Conservation (phyloP, 1,140 invertebrate species). For the Apis mellifera region DNA sequence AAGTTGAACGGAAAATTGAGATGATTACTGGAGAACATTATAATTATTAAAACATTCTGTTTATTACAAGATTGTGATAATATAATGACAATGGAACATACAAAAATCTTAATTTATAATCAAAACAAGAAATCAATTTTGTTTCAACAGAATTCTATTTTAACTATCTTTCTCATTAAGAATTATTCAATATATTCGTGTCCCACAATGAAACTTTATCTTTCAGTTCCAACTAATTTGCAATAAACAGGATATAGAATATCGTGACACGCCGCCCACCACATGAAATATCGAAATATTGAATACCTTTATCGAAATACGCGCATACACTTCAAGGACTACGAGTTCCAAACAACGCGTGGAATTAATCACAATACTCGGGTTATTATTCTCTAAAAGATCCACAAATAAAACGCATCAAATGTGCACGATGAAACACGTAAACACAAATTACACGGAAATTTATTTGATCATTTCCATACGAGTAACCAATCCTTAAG, state of each 20-base stretch:
- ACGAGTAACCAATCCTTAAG: neutral
- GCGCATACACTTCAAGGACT: slow-evolving; percentile 16
- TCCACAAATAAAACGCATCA: neutral
- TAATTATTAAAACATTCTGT: no score
- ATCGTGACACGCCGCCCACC: neutral
- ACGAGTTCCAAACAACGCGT: neutral
- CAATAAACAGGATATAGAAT: neutral
- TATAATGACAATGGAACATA: no score
- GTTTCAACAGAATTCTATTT: neutral
- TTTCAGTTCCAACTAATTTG: neutral
- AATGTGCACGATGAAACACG: neutral
- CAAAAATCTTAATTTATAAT: no score
- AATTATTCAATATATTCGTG: no score
- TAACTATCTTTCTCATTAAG: neutral
- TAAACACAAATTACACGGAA: neutral
- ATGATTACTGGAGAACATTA: no score
- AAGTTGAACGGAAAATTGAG: no score
- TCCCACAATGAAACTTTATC: neutral
- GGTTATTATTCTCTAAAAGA: neutral
- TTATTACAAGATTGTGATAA: no score
- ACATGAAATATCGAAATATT: neutral
- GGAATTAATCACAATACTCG: slow-evolving; percentile 15
- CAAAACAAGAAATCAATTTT: no score
- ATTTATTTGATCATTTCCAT: neutral
- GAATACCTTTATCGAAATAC: slow-evolving; percentile 9